A percentile compares a stretch with the other conserved stretches of the same genome.
phyloP scores from a whole-genome alignment of 2,888 invertebrate genomes.

The Phania funesta region DNA sequence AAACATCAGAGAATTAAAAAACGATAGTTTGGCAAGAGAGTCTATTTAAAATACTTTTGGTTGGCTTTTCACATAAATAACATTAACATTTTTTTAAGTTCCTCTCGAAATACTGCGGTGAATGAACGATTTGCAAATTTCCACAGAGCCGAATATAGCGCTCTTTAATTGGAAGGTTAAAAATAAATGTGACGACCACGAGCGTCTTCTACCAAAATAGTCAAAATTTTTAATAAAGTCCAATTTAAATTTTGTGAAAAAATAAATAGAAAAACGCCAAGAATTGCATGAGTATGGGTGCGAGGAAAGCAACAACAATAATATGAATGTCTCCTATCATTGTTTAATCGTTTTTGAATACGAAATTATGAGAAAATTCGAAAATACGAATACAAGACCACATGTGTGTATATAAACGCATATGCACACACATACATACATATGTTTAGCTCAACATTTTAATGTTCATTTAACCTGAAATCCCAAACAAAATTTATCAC shows the following conservation, averaged over 20 bases:
- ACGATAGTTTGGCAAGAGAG: no score
- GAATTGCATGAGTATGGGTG: neutral
- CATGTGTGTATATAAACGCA: neutral
- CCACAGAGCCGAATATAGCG: neutral
- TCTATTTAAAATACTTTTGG: no score
- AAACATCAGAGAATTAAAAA: no score
- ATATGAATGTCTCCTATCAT: neutral
- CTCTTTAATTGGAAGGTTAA: neutral
- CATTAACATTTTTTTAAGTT: no score
- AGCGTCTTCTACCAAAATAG: no score
- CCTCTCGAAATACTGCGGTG: neutral
- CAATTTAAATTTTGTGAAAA: neutral
- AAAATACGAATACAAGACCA: neutral
- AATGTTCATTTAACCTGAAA: constrained; percentile 30
- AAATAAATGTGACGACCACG: no score
- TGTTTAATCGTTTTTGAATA: constrained; percentile 45
- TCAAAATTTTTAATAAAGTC: neutral
- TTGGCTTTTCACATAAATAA: no score
- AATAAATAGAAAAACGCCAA: neutral
- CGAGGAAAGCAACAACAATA: neutral
- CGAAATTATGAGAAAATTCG: constrained; percentile 57
- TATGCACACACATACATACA: neutral
- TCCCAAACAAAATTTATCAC: constrained; percentile 46
- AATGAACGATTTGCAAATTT: neutral
- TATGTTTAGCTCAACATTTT: constrained; percentile 13